Conservation (phyloP, 2,888 invertebrate genomes). For the Epiperipatus broadwayi region DNA sequence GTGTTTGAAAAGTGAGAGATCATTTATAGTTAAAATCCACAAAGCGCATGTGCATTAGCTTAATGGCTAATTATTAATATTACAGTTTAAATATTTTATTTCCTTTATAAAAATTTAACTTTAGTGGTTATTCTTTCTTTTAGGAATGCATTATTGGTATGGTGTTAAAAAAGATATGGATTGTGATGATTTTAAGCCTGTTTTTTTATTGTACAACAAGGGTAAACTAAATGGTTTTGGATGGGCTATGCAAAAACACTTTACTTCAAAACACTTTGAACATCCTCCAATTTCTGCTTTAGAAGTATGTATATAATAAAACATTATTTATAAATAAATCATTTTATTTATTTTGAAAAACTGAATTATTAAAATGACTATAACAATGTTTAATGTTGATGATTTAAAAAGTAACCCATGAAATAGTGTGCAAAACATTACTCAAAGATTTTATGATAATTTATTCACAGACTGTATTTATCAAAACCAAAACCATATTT, state of each 20-base stretch:
- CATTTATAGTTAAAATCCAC: too few species aligned
- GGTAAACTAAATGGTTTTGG: constrained; percentile 23
- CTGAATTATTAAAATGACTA: too few species aligned
- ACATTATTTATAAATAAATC: constrained; percentile 9
- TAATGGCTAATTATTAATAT: too few species aligned
- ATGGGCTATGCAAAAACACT: constrained; percentile 19
- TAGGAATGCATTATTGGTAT: constrained; percentile 24
- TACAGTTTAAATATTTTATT: too few species aligned
- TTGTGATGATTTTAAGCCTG: constrained; percentile 22
- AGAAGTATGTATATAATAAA: constrained; percentile 14
- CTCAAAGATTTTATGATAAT: too few species aligned
- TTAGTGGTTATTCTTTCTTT: background rate
- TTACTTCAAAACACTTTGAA: constrained; percentile 16
- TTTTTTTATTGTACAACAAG: constrained; percentile 23
- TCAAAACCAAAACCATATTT: too few species aligned
- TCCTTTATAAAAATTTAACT: background rate
- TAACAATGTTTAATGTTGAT: too few species aligned
- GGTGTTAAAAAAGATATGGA: constrained; percentile 19
- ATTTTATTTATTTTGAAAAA: background rate
- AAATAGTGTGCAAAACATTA: too few species aligned
- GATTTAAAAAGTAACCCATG: too few species aligned
- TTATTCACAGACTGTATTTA: too few species aligned
- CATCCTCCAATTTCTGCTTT: constrained; percentile 15
- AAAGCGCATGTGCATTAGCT: too few species aligned
- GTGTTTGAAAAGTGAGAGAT: too few species aligned